Evolutionary conservation across 2,888 invertebrate genomes (phyloP), one percentile per base, ranked within the genome.

Genomic region (Drosophila anceps): DNA sequence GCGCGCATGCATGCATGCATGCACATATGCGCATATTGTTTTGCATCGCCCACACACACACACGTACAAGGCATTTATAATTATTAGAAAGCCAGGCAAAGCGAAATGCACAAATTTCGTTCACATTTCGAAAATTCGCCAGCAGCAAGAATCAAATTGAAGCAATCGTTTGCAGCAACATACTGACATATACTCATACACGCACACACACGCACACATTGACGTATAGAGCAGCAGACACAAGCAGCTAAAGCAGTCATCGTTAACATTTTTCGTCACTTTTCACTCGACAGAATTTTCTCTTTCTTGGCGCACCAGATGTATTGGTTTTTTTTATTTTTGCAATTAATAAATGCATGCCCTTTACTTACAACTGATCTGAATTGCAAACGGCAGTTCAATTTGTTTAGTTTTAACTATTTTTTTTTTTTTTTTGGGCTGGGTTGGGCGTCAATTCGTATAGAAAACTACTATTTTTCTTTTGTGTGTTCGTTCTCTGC

Each of bases 201-300:
- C 63, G 75, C 60, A 67, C 51, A 69, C 72, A 63, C 53, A 51
- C 64, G 65, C 62, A 53, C 37, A 54, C 37, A 69, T 64, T 67
- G 58, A 65, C 69, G 58, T 63, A 50, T 61, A 63, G 66, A 24
- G 24, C 24, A 69, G 66, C 68, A 66, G 71, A 64, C 71, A 65
- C 71, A 61, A 60, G 64, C 68, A 74, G 68, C 53, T 43, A 69
- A 69, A 74, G 75, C 66, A 79, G 81, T 82, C 86, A 82, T 80
- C 88, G 80, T 75, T 76, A 72, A 77, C 73, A 75, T 76, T 84
- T 79, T 81, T 81, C 79, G 72, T 84, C 88, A 86, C 82, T 91
- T 90, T 91, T 88, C 84, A 82, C 81, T 84, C 31, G 6, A 79
- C 62, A 82, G 83, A 91, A 90, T 91, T 89, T 91, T 90, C 78